Evolutionary conservation across 2,888 invertebrate species (phyloP).

Genomic region (Stenodera caucasica): DNA sequence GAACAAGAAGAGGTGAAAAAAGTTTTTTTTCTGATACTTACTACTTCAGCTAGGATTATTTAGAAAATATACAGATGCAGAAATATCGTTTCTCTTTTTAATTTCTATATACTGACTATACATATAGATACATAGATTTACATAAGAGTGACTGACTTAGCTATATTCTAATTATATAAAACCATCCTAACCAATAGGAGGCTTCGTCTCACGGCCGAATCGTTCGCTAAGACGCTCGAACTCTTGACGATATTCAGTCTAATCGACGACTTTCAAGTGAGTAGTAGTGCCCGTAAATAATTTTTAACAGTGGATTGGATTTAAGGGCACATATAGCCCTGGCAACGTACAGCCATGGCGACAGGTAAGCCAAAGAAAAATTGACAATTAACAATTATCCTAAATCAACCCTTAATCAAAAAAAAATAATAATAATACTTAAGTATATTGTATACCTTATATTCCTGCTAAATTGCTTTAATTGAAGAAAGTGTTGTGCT

Average conservation of each 20-base stretch:
- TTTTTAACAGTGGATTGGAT: constrained; percentile 42
- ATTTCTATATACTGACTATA: not conserved
- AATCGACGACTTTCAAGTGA: constrained; percentile 47
- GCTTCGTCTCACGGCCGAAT: constrained; percentile 40
- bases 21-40: not conserved
- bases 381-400: no score
- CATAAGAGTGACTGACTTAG: constrained; percentile 36
- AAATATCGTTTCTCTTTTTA: constrained; percentile 12
- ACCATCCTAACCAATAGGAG: constrained; percentile 38
- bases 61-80: constrained; percentile 9
- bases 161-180: constrained; percentile 34
- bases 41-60: not conserved
- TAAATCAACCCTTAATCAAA: constrained; percentile 21
- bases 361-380: constrained; percentile 47
- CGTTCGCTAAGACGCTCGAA: constrained; percentile 41
- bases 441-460: no score
- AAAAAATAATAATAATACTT: no score
- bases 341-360: constrained; percentile 47
- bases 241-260: constrained; percentile 43
- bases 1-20: no score
- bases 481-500: constrained; percentile 12
- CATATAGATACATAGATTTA: not conserved
- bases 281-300: constrained; percentile 43
- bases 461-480: not conserved
- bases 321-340: constrained; percentile 43